A percentile compares a stretch with the other conserved stretches of the same genome.
These are phyloP conservation scores for Hymenochirus boettgeri DNA, from an alignment of 2,113 vertebrate species.

Conservation along the genomic window DNA sequence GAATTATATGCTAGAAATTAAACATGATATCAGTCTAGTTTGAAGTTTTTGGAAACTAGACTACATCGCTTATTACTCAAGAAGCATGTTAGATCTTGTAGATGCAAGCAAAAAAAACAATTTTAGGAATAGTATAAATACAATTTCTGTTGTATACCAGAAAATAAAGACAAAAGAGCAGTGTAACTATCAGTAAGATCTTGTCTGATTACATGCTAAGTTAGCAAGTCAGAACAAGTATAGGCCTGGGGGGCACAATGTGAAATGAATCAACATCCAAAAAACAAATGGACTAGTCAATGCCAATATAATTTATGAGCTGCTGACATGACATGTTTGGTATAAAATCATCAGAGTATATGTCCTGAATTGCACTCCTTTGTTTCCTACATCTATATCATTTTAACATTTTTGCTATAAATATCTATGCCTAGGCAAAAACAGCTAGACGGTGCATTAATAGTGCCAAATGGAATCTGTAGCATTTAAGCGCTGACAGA, in stretches of 20 bases:
- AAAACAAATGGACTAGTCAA: neutral
- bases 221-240: neutral
- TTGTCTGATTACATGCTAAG: neutral
- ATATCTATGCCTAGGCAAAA: too few species aligned
- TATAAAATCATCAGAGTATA: neutral
- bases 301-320: constrained; percentile 7
- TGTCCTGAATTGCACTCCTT: too few species aligned
- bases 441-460: too few species aligned
- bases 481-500: too few species aligned
- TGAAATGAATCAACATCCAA: constrained; percentile 11
- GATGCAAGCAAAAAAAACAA: neutral
- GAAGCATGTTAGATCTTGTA: neutral
- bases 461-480: too few species aligned
- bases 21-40: too few species aligned
- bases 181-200: neutral
- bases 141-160: neutral
- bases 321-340: neutral
- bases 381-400: too few species aligned
- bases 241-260: neutral
- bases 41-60: too few species aligned
- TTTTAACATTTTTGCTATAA: too few species aligned
- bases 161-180: neutral
- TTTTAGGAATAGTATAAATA: neutral
- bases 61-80: neutral
- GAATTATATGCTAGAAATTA: too few species aligned